Evolutionary conservation across 2,113 vertebrate species (phyloP).

Genomic region (Carettochelys insculpta): DNA sequence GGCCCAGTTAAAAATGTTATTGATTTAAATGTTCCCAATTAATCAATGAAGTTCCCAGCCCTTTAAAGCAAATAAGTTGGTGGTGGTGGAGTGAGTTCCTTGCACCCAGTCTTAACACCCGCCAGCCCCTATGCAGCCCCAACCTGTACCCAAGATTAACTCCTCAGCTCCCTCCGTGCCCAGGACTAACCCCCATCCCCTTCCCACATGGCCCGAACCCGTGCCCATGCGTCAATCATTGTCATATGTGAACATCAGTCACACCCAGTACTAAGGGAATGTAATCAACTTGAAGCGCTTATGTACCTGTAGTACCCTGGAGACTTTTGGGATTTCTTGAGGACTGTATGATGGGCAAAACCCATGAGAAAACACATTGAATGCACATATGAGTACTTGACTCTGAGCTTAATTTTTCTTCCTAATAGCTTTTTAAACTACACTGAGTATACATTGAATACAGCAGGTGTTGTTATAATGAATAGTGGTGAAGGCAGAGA

Average conservation of each 20-base stretch:
- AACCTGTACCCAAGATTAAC: too few relatives aligned
- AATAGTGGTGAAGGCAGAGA: not conserved
- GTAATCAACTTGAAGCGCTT: not conserved
- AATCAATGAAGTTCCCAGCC: too few relatives aligned
- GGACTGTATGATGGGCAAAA: not conserved
- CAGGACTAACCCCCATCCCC: too few relatives aligned
- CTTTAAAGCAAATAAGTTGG: too few relatives aligned
- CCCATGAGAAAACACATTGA: not conserved
- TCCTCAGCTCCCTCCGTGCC: too few relatives aligned
- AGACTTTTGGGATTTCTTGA: not conserved
- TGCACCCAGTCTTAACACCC: too few relatives aligned
- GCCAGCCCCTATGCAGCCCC: too few relatives aligned
- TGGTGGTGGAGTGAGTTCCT: too few relatives aligned
- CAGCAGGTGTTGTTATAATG: not conserved
- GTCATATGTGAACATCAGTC: not conserved
- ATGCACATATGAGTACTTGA: not conserved
- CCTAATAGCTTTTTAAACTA: not conserved
- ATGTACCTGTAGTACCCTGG: not conserved
- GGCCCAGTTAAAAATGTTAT: too few relatives aligned
- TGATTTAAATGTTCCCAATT: too few relatives aligned
- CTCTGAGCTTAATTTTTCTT: not conserved
- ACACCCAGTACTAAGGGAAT: not conserved
- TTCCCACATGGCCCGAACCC: too few relatives aligned
- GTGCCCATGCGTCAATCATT: not conserved
- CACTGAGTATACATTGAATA: not conserved